Conservation (phyloP, 2,113 vertebrate species). For the Semicossyphus pulcher region DNA sequence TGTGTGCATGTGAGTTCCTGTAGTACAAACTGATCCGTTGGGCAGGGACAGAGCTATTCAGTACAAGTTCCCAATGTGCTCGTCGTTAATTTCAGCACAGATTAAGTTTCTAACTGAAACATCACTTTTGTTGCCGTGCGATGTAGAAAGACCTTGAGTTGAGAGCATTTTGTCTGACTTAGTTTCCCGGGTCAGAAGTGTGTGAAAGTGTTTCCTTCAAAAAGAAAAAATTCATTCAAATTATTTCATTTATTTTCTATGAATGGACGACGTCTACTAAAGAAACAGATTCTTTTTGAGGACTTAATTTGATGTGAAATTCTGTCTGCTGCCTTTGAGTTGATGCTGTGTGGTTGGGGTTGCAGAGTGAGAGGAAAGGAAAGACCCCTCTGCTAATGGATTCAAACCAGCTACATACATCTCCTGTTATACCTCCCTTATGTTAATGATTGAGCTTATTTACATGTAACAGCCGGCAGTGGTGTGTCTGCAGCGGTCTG, state of each 20-base stretch:
- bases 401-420: too few relatives aligned
- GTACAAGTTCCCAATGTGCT: not conserved
- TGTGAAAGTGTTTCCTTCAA: too few relatives aligned
- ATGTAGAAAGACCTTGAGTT: not conserved
- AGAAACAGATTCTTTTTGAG: too few relatives aligned
- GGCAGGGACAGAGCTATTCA: not conserved
- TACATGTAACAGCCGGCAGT: not conserved
- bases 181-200: not conserved
- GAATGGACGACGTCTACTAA: too few relatives aligned
- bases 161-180: not conserved
- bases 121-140: too few relatives aligned
- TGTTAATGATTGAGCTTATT: not conserved
- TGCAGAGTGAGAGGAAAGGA: not conserved
- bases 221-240: too few relatives aligned
- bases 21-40: too few relatives aligned
- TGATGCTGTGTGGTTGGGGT: not conserved
- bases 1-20: slow-evolving; percentile 4
- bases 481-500: not conserved
- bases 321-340: not conserved
- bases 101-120: not conserved
- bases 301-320: too few relatives aligned
- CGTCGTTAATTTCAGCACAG: not conserved
- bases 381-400: not conserved
- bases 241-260: too few relatives aligned
- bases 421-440: too few relatives aligned